phyloP scores from a whole-genome alignment of 2,888 invertebrate species.

The Chalcis sispes region DNA sequence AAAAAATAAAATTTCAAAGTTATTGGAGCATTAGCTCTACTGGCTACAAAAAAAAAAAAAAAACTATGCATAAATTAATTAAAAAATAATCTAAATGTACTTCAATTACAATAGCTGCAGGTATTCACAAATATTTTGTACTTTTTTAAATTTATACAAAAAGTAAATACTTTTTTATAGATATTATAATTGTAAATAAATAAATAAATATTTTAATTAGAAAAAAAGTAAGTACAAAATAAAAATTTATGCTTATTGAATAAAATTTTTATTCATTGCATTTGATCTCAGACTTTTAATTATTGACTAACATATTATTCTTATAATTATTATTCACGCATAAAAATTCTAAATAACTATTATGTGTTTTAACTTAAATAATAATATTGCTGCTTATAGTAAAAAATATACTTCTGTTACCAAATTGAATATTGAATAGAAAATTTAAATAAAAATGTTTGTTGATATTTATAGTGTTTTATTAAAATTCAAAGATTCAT shows the following conservation, averaged over 20 bases:
- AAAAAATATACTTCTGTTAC: conserved; percentile 9
- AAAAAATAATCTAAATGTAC: background rate
- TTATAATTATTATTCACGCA: background rate
- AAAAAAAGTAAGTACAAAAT: conserved; percentile 3
- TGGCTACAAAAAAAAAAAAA: background rate
- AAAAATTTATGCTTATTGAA: background rate
- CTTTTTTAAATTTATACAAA: conserved; percentile 49
- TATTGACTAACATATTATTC: background rate
- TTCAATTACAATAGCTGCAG: conserved; percentile 14
- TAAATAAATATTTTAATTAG: conserved; percentile 1
- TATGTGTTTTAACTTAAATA: background rate
- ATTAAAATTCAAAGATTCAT: background rate
- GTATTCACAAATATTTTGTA: conserved; percentile 38
- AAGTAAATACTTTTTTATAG: conserved; percentile 22
- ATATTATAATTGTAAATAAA: conserved; percentile 17
- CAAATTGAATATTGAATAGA: conserved; percentile 6
- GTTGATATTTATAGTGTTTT: background rate
- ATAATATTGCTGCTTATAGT: background rate
- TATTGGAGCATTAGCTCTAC: background rate
- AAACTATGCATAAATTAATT: conserved; percentile 3
- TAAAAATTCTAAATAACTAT: background rate
- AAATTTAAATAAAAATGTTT: conserved; percentile 12
- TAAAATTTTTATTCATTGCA: background rate
- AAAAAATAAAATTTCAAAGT: background rate
- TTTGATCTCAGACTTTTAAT: conserved; percentile 4